Evolutionary conservation across 1,140 invertebrate species (phyloP).

Genomic region (Homalodisca vitripennis): DNA sequence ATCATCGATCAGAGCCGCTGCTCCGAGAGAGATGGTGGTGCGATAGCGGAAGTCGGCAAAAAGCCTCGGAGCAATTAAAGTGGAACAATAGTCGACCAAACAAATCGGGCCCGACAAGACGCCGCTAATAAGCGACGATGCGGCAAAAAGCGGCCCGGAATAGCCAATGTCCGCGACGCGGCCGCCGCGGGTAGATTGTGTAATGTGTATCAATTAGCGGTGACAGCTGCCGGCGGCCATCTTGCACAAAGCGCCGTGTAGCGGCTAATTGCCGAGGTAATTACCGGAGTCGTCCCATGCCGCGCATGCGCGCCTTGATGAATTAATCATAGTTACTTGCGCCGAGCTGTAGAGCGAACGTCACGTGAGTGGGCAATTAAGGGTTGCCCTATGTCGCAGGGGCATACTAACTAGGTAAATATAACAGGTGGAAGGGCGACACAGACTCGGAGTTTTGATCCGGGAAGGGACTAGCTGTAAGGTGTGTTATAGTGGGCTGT

Average conservation of each 20-base stretch:
- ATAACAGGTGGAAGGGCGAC: too few species aligned
- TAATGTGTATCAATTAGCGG: conserved; percentile 13
- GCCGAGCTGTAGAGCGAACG: too few species aligned
- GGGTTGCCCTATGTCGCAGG: too few species aligned
- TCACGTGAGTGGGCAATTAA: too few species aligned
- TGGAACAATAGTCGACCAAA: conserved; percentile 9
- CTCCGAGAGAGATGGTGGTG: background rate
- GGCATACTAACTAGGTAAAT: too few species aligned
- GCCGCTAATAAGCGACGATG: conserved; percentile 6
- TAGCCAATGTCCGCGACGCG: too few species aligned
- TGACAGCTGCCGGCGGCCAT: background rate
- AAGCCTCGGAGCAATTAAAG: background rate
- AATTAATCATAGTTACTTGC: conserved; percentile 15
- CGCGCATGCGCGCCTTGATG: conserved; percentile 6
- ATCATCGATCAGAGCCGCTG: too few species aligned
- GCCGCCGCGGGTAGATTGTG: background rate
- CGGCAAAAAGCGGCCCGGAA: too few species aligned
- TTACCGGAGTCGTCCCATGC: background rate
- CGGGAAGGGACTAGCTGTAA: too few species aligned
- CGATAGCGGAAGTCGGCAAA: conserved; percentile 12
- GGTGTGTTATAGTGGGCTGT: too few species aligned
- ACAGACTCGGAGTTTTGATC: too few species aligned
- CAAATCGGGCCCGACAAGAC: conserved; percentile 13
- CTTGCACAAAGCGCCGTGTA: background rate
- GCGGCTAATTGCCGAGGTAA: conserved; percentile 1